A percentile compares a stretch with the other conserved stretches of the same genome.
Evolutionary conservation across 2,797 vertebrate species (phyloP).

Genomic region (Girardinus metallicus): DNA sequence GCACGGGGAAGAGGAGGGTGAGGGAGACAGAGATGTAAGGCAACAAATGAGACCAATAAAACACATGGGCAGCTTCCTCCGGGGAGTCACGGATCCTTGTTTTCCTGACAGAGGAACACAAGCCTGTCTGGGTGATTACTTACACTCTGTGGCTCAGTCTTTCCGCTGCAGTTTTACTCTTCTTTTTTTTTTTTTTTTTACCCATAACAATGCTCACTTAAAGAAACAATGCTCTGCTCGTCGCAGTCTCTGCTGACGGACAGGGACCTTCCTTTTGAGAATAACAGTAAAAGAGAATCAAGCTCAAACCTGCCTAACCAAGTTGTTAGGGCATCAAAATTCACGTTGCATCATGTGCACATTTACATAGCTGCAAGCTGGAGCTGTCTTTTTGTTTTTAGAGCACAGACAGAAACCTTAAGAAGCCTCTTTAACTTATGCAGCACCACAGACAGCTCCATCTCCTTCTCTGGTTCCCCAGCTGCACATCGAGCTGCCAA

Average conservation of each 20-base stretch:
- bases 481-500: constrained; percentile 32
- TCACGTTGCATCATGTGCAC: constrained; percentile 39
- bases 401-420: constrained; percentile 8
- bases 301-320: constrained; percentile 41
- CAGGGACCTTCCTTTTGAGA: background rate
- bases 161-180: constrained; percentile 43
- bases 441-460: constrained; percentile 52
- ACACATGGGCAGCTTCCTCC: constrained; percentile 58
- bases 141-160: constrained; percentile 37
- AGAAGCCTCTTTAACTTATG: constrained; percentile 11
- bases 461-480: background rate
- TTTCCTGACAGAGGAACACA: constrained; percentile 62
- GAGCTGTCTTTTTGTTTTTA: constrained; percentile 5
- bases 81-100: constrained; percentile 66
- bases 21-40: constrained; percentile 61
- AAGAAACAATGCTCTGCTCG: constrained; percentile 34
- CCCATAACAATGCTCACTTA: constrained; percentile 32
- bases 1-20: constrained; percentile 35
- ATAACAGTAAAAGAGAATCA: constrained; percentile 10
- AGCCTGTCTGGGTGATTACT: constrained; percentile 63
- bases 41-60: constrained; percentile 73
- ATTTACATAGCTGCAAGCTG: constrained; percentile 26
- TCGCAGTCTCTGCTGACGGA: constrained; percentile 30
- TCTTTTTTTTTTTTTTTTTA: background rate
- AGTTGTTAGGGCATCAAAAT: constrained; percentile 38